Evolutionary conservation across 2,888 invertebrate genomes (phyloP).

Genomic region (Drosophila austrosaltans): DNA sequence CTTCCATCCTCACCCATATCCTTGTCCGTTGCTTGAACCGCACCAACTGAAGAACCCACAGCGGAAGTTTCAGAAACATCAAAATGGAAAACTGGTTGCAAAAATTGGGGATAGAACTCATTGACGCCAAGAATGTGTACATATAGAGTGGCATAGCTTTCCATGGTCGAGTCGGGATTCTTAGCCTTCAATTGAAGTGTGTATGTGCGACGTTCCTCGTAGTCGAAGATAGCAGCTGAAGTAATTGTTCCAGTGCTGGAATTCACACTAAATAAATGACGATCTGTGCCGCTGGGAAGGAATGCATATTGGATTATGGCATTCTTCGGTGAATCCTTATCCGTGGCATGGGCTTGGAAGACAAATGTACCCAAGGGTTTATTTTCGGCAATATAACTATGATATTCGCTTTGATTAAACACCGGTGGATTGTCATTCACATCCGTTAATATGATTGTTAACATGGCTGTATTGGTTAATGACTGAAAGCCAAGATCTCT

Average conservation of each 20-base stretch:
- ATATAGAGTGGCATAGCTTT: constrained; percentile 88
- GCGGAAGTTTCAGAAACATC: constrained; percentile 96
- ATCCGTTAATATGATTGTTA: constrained; percentile 94
- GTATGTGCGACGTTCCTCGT: constrained; percentile 91
- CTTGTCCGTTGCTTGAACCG: constrained; percentile 94
- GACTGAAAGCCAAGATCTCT: constrained; percentile 93
- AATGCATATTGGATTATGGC: constrained; percentile 91
- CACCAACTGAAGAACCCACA: constrained; percentile 92
- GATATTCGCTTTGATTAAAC: constrained; percentile 91
- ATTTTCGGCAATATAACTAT: constrained; percentile 93
- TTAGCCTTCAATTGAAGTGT: constrained; percentile 91
- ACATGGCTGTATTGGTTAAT: constrained; percentile 89
- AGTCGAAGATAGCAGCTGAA: constrained; percentile 92
- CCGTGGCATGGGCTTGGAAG: constrained; percentile 90
- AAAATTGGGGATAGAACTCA: constrained; percentile 94
- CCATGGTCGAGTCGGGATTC: constrained; percentile 94
- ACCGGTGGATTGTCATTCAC: constrained; percentile 96
- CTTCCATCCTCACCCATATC: constrained; percentile 94
- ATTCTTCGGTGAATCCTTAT: constrained; percentile 94
- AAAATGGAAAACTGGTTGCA: constrained; percentile 95
- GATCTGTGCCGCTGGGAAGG: constrained; percentile 90
- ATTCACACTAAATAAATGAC: constrained; percentile 91
- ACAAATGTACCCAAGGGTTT: constrained; percentile 90
- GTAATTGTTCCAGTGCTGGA: constrained; percentile 89
- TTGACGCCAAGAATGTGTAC: constrained; percentile 93